Evolutionary conservation across 1,140 invertebrate genomes (phyloP), one percentile per base, ranked within the genome.

Genomic region (Plodia interpunctella): DNA sequence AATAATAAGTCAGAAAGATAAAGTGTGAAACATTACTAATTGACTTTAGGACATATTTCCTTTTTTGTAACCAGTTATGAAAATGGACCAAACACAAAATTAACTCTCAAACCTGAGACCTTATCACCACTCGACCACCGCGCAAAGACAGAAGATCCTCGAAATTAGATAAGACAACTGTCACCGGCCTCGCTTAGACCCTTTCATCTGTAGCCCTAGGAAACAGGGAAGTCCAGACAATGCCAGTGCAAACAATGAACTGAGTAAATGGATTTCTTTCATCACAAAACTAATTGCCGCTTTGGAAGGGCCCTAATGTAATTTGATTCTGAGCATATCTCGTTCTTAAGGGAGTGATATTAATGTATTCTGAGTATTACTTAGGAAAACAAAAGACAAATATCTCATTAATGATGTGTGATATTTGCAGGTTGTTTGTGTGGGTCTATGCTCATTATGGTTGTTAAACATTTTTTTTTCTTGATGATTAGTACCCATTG

Each of bases 211-310:
- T 44, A 15, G 38, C n/a, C 38, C 38, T 44, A 17, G 13, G 3
- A 44, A 44, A 44, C 38, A 44, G 38, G 13, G 13, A 44, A 32
- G 1, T 9, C 11, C 10, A 9, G 38, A 44, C 38, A 44, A 44
- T 15, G 38, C 13, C 2, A 44, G 13, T 15, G 2, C 38, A 44
- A 44, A 44, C 38, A 44, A 44, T 44, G 38, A 44, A 44, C 38
- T 44, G 13, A 3, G 38, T 44, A 44, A 44, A 44, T 44, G 38
- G 38, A 44, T 44, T 44, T 44, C 38, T 44, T 44, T 44, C 38
- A 44, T 44, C 38, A 44, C 15, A 44, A n/a, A 44, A 44, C 38
- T 44, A 44, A 44, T 44, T 44, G 38, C 15, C 15, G 13, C 38
- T 44, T 44, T 44, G n/a, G 38, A n/a, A 44, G 1, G 13, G 13